Conservation (phyloP, 2,797 vertebrate genomes). For the Enteromius fasciolatus region DNA sequence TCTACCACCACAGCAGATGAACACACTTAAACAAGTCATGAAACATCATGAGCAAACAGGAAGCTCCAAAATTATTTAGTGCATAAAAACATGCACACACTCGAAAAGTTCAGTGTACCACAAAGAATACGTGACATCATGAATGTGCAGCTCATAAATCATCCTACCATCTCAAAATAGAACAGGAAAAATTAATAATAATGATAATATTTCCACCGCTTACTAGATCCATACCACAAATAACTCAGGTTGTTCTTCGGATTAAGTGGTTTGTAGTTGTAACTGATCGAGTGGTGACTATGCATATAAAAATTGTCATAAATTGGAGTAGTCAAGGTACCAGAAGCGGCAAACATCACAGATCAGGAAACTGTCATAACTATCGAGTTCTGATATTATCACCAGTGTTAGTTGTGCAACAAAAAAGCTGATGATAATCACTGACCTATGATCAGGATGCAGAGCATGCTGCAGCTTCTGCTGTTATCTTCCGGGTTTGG, state of each 20-base stretch:
- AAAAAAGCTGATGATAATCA: not conserved
- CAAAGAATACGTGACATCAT: not conserved
- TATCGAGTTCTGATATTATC: not conserved
- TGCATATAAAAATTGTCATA: not conserved
- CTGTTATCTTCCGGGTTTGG: not conserved
- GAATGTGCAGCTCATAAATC: not conserved
- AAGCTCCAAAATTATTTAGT: not conserved
- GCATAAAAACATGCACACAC: not conserved
- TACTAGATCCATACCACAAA: not conserved
- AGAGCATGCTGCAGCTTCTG: constrained; percentile 25
- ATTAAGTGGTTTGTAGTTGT: not conserved
- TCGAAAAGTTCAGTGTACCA: not conserved
- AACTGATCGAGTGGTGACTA: not conserved
- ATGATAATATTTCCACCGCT: not conserved
- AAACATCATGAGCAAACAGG: not conserved
- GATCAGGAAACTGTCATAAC: not conserved
- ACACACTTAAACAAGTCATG: not conserved
- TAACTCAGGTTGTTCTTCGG: not conserved
- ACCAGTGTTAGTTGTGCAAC: not conserved
- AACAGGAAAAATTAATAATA: not conserved
- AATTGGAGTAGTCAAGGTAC: not conserved
- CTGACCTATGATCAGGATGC: constrained; percentile 50
- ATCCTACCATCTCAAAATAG: not conserved
- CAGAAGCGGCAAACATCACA: not conserved
- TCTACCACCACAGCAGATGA: not conserved